Conservation (phyloP, 2,797 vertebrate species). For the Atherinosoma microstoma region DNA sequence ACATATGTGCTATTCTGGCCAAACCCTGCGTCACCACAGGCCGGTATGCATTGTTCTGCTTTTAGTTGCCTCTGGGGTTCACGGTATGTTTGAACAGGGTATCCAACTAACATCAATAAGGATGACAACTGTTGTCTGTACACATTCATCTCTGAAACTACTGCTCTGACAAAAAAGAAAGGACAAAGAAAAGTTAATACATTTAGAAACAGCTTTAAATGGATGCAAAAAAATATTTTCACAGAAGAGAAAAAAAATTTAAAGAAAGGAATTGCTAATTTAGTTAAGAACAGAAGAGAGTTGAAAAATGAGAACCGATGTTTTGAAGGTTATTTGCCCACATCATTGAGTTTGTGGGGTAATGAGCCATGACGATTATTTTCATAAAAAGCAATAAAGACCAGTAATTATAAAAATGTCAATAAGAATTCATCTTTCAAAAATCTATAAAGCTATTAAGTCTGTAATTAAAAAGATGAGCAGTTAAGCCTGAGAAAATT, state of each 20-base stretch:
- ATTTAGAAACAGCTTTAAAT: slow-evolving; percentile 28
- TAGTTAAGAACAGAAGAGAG: slow-evolving; percentile 38
- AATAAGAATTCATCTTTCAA: slow-evolving; percentile 89
- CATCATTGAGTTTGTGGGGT: slow-evolving; percentile 76
- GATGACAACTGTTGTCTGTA: slow-evolving; percentile 43
- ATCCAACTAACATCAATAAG: slow-evolving; percentile 53
- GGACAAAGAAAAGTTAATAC: slow-evolving; percentile 8
- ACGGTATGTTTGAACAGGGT: slow-evolving; percentile 52
- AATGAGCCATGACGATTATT: slow-evolving; percentile 89
- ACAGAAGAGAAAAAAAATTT: slow-evolving; percentile 27
- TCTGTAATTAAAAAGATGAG: slow-evolving; percentile 89
- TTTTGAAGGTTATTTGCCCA: slow-evolving; percentile 75
- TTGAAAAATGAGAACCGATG: slow-evolving; percentile 63
- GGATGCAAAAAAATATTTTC: slow-evolving; percentile 30
- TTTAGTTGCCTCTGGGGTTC: slow-evolving; percentile 52
- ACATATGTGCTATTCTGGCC: slow-evolving; percentile 70
- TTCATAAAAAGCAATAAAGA: slow-evolving; percentile 90
- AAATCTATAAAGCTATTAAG: slow-evolving; percentile 91
- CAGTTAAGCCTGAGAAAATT: slow-evolving; percentile 85
- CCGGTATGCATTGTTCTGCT: slow-evolving; percentile 62
- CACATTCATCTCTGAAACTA: slow-evolving; percentile 24
- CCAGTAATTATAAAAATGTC: slow-evolving; percentile 89
- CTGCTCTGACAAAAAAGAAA: slow-evolving; percentile 7
- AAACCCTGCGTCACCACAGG: slow-evolving; percentile 53
- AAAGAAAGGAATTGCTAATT: slow-evolving; percentile 35